A percentile compares a stretch with the other conserved stretches of the same genome.
Conservation (phyloP, 2,113 vertebrate genomes). For the Smithornis capensis region DNA sequence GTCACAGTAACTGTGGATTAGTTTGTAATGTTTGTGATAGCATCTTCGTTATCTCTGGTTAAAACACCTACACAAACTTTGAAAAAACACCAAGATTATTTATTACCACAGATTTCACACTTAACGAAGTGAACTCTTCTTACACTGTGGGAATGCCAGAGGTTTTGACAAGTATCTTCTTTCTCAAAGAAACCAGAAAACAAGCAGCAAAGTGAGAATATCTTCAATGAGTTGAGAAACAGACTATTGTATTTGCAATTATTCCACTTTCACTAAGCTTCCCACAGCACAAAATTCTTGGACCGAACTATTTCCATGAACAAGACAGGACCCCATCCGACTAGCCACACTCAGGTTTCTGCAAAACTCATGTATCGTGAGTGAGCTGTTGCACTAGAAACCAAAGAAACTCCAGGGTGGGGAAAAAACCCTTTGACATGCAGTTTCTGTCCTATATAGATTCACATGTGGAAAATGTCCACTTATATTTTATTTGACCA, state of each 20-base stretch:
- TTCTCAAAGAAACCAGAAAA: background rate
- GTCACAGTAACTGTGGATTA: background rate
- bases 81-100: background rate
- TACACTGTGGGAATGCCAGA: background rate
- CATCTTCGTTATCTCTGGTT: background rate
- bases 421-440: accelerated
- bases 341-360: background rate
- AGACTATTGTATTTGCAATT: background rate
- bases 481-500: accelerated
- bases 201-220: accelerated
- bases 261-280: background rate
- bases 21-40: background rate
- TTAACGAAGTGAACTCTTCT: background rate
- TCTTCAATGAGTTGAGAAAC: background rate
- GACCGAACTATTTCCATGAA: background rate
- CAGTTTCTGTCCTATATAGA: accelerated
- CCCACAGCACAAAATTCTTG: background rate
- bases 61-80: background rate
- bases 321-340: accelerated
- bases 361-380: background rate
- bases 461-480: background rate
- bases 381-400: background rate
- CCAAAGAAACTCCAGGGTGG: background rate
- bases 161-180: background rate
- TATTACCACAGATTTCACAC: background rate